Evolutionary conservation across 2,797 vertebrate species (phyloP).

Genomic region (Pristis pectinata): DNA sequence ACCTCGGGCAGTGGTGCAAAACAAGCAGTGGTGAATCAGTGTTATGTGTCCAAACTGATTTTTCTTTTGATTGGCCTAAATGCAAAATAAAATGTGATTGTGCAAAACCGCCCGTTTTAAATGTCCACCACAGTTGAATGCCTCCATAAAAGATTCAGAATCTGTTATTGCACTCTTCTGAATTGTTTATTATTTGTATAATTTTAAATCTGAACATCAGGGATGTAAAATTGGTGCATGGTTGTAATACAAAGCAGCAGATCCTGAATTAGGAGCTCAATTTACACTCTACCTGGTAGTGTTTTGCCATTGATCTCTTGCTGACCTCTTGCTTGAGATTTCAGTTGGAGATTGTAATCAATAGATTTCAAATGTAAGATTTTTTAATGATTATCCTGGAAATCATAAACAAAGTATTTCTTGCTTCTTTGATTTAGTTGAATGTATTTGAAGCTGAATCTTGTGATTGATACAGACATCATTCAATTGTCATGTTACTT

Average conservation of each 20-base stretch:
- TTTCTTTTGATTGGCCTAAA: neutral
- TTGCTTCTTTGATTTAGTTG: neutral
- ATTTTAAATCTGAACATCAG: neutral
- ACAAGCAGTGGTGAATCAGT: neutral
- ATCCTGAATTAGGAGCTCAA: neutral
- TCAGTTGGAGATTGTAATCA: neutral
- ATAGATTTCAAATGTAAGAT: neutral
- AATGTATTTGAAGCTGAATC: neutral
- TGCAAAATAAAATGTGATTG: neutral
- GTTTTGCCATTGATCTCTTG: neutral
- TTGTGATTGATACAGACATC: neutral
- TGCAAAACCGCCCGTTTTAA: neutral
- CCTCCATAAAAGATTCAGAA: neutral
- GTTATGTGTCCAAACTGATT: neutral
- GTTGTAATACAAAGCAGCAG: neutral
- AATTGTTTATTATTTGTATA: neutral
- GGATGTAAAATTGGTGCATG: neutral
- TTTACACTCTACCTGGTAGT: neutral
- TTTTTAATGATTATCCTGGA: neutral
- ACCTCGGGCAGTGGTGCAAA: neutral
- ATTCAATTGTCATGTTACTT: slow-evolving; percentile 2
- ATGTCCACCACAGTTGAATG: neutral
- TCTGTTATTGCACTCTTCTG: neutral
- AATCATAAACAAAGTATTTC: neutral
- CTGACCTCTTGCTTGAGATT: neutral